A percentile compares a stretch with the other conserved stretches of the same genome.
phyloP scores from a whole-genome alignment of 1,140 invertebrate species.

The Drosophila arawakana region DNA sequence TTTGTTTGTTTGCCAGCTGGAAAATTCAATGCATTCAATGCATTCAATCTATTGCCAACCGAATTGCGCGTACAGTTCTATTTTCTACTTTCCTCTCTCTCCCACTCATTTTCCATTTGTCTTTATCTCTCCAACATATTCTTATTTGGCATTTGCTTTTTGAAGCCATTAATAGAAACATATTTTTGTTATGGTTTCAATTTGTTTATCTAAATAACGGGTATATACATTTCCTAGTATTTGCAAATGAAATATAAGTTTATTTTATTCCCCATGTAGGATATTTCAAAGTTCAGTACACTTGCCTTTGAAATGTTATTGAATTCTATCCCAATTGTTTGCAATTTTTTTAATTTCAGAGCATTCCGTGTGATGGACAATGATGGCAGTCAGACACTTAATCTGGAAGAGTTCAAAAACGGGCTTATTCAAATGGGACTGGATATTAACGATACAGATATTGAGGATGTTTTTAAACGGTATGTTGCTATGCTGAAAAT shows the following conservation, averaged over 20 bases:
- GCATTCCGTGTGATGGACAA: slow-evolving; percentile 96
- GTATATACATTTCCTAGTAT: slow-evolving; percentile 27
- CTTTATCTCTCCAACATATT: slow-evolving; percentile 21
- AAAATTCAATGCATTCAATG: slow-evolving; percentile 81
- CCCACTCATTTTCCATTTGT: not conserved
- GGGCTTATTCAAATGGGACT: slow-evolving; percentile 93
- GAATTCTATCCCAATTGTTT: not conserved
- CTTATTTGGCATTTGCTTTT: slow-evolving; percentile 55
- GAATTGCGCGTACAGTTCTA: not conserved
- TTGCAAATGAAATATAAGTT: not conserved
- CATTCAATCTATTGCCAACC: slow-evolving; percentile 63
- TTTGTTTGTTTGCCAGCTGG: slow-evolving; percentile 79
- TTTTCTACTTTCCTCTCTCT: not conserved
- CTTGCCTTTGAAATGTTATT: not conserved
- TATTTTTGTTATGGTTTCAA: slow-evolving; percentile 52
- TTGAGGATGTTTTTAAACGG: slow-evolving; percentile 86
- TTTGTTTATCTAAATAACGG: slow-evolving; percentile 10
- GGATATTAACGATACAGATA: slow-evolving; percentile 88
- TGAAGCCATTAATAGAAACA: slow-evolving; percentile 56
- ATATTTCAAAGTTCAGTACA: not conserved
- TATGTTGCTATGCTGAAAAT: slow-evolving; percentile 5
- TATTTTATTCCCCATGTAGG: not conserved
- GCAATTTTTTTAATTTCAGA: slow-evolving; percentile 85
- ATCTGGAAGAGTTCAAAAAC: slow-evolving; percentile 91
- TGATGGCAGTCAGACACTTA: slow-evolving; percentile 93